Conservation (phyloP, 2,113 vertebrate species). For the Addax nasomaculatus region DNA sequence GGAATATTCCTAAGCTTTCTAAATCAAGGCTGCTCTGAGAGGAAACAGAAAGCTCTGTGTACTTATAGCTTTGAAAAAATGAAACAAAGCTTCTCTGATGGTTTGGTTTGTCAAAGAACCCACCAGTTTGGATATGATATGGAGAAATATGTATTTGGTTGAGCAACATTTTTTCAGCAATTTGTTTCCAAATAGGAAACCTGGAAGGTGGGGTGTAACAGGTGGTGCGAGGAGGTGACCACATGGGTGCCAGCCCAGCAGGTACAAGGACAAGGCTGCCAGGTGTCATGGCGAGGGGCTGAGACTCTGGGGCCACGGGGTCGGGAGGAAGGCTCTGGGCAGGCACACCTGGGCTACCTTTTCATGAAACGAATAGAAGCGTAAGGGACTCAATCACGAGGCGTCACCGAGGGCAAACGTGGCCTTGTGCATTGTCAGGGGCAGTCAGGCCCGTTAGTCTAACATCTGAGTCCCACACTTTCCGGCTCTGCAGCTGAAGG, state of each 20-base stretch:
- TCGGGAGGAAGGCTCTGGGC: accelerated
- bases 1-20: not conserved
- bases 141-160: too few species aligned
- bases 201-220: not conserved
- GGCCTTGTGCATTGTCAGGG: accelerated
- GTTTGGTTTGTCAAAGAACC: not conserved
- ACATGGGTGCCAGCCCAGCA: accelerated
- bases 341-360: accelerated
- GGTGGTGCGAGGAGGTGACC: accelerated
- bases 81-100: not conserved
- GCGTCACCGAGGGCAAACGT: accelerated
- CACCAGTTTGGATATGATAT: too few species aligned
- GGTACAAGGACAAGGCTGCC: too few species aligned
- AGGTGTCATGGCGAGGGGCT: accelerated
- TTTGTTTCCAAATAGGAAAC: not conserved
- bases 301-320: accelerated
- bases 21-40: not conserved
- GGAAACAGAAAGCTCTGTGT: not conserved
- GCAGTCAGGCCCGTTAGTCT: not conserved
- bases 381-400: not conserved
- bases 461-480: accelerated
- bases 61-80: not conserved
- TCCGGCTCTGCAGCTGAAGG: not conserved
- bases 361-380: not conserved
- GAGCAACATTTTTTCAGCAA: not conserved